These are phyloP conservation scores for Erythrocercus mccallii DNA, from an alignment of 2,113 vertebrate species.

Conservation along the genomic window DNA sequence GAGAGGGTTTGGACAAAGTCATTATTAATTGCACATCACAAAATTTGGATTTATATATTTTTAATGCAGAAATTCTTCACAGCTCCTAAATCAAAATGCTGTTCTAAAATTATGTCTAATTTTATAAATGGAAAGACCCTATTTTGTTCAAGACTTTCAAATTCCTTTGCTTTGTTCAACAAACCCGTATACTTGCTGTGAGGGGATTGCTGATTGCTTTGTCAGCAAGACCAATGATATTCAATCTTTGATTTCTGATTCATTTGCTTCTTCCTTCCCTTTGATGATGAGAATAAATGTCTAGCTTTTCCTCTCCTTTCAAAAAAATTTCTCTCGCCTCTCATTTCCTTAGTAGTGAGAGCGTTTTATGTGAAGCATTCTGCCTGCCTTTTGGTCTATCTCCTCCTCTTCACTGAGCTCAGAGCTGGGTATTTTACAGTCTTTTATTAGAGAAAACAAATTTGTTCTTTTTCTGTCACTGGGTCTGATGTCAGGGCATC, in stretches of 20 bases:
- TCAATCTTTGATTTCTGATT: slow-evolving; percentile 68
- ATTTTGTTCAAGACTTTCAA: slow-evolving; percentile 57
- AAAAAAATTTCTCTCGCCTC: slow-evolving; percentile 49
- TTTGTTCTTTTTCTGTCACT: neutral
- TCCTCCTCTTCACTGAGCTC: slow-evolving; percentile 12
- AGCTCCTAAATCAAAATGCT: slow-evolving; percentile 63
- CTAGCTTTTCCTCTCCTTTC: slow-evolving; percentile 25
- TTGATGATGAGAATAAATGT: slow-evolving; percentile 57
- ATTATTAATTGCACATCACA: slow-evolving; percentile 74
- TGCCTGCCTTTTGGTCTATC: neutral
- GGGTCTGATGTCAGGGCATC: slow-evolving; percentile 30
- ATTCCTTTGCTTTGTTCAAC: slow-evolving; percentile 51
- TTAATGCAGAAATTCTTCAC: slow-evolving; percentile 60
- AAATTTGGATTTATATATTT: slow-evolving; percentile 71
- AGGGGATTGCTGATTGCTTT: slow-evolving; percentile 48
- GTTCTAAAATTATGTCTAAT: slow-evolving; percentile 61
- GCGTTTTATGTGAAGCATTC: slow-evolving; percentile 21
- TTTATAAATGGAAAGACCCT: slow-evolving; percentile 47
- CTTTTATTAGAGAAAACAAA: slow-evolving; percentile 16
- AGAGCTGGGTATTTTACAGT: slow-evolving; percentile 36
- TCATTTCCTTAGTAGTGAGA: slow-evolving; percentile 34
- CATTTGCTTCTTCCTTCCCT: slow-evolving; percentile 49
- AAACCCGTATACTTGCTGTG: slow-evolving; percentile 33
- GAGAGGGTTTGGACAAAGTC: slow-evolving; percentile 71
- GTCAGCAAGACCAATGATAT: slow-evolving; percentile 64